Evolutionary conservation across 2,888 invertebrate species (phyloP).

Genomic region (Andrena bicolor): DNA sequence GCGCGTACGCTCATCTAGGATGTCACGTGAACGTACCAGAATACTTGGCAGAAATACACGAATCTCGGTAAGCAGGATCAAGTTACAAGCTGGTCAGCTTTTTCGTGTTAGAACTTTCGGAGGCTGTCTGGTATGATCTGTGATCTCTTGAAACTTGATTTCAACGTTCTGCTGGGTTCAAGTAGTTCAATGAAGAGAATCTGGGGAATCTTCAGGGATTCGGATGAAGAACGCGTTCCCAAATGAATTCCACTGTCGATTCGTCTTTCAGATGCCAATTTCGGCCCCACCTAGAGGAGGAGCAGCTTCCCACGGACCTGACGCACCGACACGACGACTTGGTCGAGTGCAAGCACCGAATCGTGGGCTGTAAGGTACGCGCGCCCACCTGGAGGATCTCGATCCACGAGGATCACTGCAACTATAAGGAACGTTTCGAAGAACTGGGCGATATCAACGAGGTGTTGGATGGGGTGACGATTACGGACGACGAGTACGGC

Average conservation of each 20-base stretch:
- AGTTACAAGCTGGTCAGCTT: not conserved
- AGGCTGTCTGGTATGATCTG: no score
- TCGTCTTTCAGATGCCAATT: slow-evolving; percentile 77
- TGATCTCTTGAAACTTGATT: no score
- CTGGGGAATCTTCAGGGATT: no score
- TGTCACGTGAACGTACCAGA: slow-evolving; percentile 76
- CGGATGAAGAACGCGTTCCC: no score
- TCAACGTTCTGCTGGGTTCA: no score
- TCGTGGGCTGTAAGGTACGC: slow-evolving; percentile 76
- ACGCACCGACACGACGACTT: slow-evolving; percentile 62
- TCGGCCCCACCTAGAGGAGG: slow-evolving; percentile 76
- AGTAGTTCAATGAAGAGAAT: no score
- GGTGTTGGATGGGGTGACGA: slow-evolving; percentile 29
- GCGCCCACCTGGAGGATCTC: slow-evolving; percentile 73
- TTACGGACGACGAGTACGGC: slow-evolving; percentile 46
- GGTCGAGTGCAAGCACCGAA: slow-evolving; percentile 71
- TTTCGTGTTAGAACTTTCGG: no score
- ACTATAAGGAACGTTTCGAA: slow-evolving; percentile 70
- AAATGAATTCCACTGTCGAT: not conserved
- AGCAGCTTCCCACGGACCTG: slow-evolving; percentile 76
- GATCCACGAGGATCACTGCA: slow-evolving; percentile 78
- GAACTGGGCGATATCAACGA: slow-evolving; percentile 42
- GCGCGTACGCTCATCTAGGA: slow-evolving; percentile 75
- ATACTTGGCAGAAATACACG: slow-evolving; percentile 69
- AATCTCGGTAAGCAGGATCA: slow-evolving; percentile 68